These are phyloP conservation scores for Pammene fasciana DNA, from an alignment of 2,888 invertebrate species.

Conservation along the genomic window DNA sequence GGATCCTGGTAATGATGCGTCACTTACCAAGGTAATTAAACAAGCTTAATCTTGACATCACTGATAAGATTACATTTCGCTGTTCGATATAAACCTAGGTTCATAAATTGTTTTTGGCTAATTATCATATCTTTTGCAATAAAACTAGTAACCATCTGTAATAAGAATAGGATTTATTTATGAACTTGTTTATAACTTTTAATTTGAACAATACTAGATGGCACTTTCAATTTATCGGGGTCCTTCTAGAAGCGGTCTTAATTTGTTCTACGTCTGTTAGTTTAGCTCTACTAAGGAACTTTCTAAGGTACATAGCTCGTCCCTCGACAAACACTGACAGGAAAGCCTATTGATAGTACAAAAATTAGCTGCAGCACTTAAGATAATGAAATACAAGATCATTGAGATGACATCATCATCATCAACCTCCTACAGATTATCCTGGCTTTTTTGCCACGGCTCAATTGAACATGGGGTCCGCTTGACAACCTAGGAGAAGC, in stretches of 20 bases:
- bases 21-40: not conserved
- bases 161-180: too few species aligned
- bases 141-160: too few species aligned
- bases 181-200: slow-evolving; percentile 8
- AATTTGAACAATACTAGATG: not conserved
- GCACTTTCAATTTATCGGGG: slow-evolving; percentile 3
- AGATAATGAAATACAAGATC: too few species aligned
- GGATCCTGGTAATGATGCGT: not conserved
- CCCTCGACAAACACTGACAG: slow-evolving; percentile 13
- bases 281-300: slow-evolving; percentile 18
- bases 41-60: not conserved
- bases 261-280: slow-evolving; percentile 26
- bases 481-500: too few species aligned
- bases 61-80: too few species aligned
- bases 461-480: too few species aligned
- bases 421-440: too few species aligned
- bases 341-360: slow-evolving; percentile 6
- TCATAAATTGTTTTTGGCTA: too few species aligned
- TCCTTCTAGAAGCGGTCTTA: slow-evolving; percentile 13
- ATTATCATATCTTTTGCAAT: too few species aligned
- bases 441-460: too few species aligned
- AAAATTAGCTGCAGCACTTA: not conserved
- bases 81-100: too few species aligned
- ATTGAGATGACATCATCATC: too few species aligned
- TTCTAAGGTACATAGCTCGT: slow-evolving; percentile 6